Conservation (phyloP, 37 sponge, comb jelly and placozoan genomes). For the Cliona cf. orientalis region DNA sequence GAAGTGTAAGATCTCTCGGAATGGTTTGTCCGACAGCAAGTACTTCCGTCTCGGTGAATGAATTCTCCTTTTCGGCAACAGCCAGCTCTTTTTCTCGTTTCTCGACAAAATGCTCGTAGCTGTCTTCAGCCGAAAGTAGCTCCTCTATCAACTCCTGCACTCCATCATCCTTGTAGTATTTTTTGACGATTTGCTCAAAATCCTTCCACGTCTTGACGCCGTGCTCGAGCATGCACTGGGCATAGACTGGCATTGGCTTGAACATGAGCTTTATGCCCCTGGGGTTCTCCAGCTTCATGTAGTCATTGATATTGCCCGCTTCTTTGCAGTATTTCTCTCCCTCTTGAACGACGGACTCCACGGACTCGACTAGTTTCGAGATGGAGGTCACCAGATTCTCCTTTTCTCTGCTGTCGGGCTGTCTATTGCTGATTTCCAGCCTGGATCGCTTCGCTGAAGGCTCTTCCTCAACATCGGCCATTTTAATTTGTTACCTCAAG, state of each 20-base stretch:
- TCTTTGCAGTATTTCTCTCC: background rate
- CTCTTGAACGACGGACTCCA: slow-evolving; percentile 8
- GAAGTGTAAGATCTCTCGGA: slow-evolving; percentile 12
- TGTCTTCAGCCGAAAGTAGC: slow-evolving; percentile 32
- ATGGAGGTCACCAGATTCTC: background rate
- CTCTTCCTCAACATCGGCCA: background rate
- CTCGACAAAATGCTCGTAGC: background rate
- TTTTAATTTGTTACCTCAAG: no score
- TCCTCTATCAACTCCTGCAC: slow-evolving; percentile 38
- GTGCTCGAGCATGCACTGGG: background rate
- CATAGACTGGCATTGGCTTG: slow-evolving; percentile 24
- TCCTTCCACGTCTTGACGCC: slow-evolving; percentile 30
- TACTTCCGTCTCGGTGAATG: background rate
- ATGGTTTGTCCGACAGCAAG: background rate
- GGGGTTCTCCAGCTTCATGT: background rate
- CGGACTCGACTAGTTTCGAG: background rate
- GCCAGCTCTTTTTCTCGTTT: slow-evolving; percentile 20
- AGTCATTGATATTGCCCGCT: slow-evolving; percentile 4
- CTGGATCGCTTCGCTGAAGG: background rate
- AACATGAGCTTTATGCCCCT: slow-evolving; percentile 24
- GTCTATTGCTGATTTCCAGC: no score
- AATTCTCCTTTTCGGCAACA: background rate
- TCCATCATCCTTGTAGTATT: background rate
- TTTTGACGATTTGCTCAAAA: slow-evolving; percentile 14
- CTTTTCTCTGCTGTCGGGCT: no score